Percentiles rank a stretch among this genome's conserved stretches.
These are phyloP conservation scores for Pelmatolapia mariae DNA, from an alignment of 2,113 vertebrate species.

Conservation along the genomic window DNA sequence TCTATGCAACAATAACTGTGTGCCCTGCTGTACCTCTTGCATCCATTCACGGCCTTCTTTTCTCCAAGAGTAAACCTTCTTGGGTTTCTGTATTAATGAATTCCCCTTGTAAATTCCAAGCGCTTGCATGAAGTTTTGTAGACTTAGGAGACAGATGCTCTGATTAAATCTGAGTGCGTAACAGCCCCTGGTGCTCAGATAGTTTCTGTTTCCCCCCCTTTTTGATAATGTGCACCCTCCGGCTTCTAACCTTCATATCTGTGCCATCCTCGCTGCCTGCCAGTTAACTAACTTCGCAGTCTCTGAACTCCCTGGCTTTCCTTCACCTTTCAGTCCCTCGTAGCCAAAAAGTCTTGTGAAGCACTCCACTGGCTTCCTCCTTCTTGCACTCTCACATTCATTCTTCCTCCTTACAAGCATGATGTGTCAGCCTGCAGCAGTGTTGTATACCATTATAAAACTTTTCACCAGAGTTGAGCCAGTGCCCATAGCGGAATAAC, in stretches of 20 bases:
- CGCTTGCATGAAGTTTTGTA: slow-evolving; percentile 44
- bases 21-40: not conserved
- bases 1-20: not conserved
- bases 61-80: not conserved
- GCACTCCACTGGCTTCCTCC: not conserved
- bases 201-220: slow-evolving; percentile 17
- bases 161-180: slow-evolving; percentile 46
- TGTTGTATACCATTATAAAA: not conserved
- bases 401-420: not conserved
- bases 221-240: slow-evolving; percentile 30
- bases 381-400: not conserved
- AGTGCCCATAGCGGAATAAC: not conserved
- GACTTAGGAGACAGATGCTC: slow-evolving; percentile 44
- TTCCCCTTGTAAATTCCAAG: slow-evolving; percentile 1
- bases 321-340: slow-evolving; percentile 21
- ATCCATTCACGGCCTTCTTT: not conserved
- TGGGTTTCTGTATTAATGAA: slow-evolving; percentile 5
- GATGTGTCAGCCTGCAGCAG: not conserved
- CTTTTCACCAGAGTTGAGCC: not conserved
- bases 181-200: slow-evolving; percentile 14
- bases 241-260: slow-evolving; percentile 55
- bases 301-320: slow-evolving; percentile 36
- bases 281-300: slow-evolving; percentile 48
- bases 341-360: not conserved
- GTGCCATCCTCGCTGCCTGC: slow-evolving; percentile 43